Evolutionary conservation across 2,888 invertebrate species (phyloP), one percentile per base, ranked within the genome.

Genomic region (Panzeria rudis): DNA sequence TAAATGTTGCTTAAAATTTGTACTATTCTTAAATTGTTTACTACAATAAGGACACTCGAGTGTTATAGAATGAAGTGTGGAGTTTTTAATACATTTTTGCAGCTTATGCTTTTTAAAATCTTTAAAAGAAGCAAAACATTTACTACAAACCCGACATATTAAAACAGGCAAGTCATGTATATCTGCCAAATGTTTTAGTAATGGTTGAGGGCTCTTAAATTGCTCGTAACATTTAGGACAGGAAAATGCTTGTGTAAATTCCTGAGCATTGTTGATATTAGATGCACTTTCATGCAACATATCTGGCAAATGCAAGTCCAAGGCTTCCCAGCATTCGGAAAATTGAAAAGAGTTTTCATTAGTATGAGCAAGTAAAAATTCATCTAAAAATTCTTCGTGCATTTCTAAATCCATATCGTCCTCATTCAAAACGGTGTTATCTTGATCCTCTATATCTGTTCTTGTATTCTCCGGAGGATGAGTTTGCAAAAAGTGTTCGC

Each of bases 311-410:
- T 88, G 86, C 13, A 89, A 64, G 41, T 88, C 88, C 2, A 89
- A 71, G 11, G 87, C 87, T 72, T 88, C 89, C 89, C 88, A 89
- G 50, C 87, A 88, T 79, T 89, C 89, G 1, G 88, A 88, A 72
- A 89, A 88, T 64, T 88, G 86, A 84, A 89, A 88, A 5, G 88
- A 88, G 56, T 88, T 88, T 32, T 89, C 88, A 66, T 88, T 86
- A 3, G 87, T 84, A 69, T 87, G 86, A 54, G 86, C 87, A 11
- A 89, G 44, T 20, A 89, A 80, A 77, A 88, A 87, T 56, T 89
- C 88, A 69, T 89, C 89, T 7, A 89, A 79, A 68, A 89, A 89
- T 50, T 89, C 89, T 73, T 89, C 89, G 52, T 88, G 87, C 89
- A 89, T 89, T 68, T 88, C 87, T 11, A 87, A 84, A 66, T 88